phyloP scores from a whole-genome alignment of 2,113 vertebrate genomes.

The Ifrita kowaldi region DNA sequence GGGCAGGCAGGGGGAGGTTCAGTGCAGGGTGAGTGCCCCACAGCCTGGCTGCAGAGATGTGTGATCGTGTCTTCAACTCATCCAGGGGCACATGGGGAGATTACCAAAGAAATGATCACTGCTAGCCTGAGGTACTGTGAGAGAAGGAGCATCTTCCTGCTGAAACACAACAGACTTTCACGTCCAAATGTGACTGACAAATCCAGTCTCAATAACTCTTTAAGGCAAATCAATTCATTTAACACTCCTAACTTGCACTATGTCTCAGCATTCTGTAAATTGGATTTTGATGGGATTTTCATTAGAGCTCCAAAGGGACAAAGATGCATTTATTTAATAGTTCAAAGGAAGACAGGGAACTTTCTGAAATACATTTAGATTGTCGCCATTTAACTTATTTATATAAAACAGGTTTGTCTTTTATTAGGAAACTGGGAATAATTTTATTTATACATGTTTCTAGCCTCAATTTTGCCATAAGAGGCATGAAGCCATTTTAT shows the following conservation, averaged over 20 bases:
- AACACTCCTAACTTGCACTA: neutral
- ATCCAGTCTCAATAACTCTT: neutral
- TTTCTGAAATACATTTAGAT: neutral
- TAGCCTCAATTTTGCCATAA: neutral
- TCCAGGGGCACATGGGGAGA: neutral
- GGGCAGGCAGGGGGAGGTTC: neutral
- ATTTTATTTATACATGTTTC: neutral
- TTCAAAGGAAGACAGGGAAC: neutral
- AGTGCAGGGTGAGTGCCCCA: neutral
- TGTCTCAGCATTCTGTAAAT: neutral
- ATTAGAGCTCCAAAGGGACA: neutral
- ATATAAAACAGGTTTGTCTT: neutral
- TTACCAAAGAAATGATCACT: neutral
- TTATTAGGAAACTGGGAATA: neutral
- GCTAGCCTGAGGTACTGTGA: neutral
- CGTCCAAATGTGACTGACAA: neutral
- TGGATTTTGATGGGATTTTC: slow-evolving; percentile 23
- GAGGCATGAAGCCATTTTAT: neutral
- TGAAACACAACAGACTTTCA: neutral
- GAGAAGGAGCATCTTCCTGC: neutral
- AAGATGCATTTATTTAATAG: neutral
- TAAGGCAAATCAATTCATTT: neutral
- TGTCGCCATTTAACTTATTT: neutral
- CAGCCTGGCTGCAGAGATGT: neutral
- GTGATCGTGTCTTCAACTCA: neutral